Evolutionary conservation across 1,140 invertebrate species (phyloP).

Genomic region (Bombus consobrinus): DNA sequence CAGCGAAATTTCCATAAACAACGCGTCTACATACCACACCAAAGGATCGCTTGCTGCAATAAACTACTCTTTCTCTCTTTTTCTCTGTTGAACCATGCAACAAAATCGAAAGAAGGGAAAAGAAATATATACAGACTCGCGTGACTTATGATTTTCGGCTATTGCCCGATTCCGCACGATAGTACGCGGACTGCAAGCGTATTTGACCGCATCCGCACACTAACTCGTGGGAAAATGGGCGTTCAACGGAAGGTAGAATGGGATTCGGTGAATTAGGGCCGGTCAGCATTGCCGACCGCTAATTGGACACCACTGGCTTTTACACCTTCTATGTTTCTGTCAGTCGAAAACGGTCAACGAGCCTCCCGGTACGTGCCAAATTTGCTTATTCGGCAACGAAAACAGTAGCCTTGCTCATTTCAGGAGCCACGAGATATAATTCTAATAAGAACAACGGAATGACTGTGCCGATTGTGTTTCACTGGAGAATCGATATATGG

Average conservation of each 20-base stretch:
- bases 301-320: slow-evolving; percentile 72
- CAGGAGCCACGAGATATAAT: background rate
- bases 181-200: too few relatives aligned
- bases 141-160: slow-evolving; percentile 9
- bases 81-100: background rate
- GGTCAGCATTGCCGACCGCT: slow-evolving; percentile 53
- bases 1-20: slow-evolving; percentile 28
- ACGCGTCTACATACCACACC: background rate
- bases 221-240: slow-evolving; percentile 7
- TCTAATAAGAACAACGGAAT: background rate
- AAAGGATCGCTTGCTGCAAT: background rate
- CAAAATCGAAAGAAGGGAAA: too few relatives aligned
- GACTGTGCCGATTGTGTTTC: too few relatives aligned
- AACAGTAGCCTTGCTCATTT: slow-evolving; percentile 15
- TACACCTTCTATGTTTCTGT: slow-evolving; percentile 64
- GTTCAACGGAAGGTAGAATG: slow-evolving; percentile 28
- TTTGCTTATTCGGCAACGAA: slow-evolving; percentile 64
- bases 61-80: background rate
- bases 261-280: slow-evolving; percentile 62
- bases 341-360: slow-evolving; percentile 44
- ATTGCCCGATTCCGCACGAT: background rate
- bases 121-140: background rate
- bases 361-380: slow-evolving; percentile 36
- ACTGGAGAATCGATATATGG: too few relatives aligned
- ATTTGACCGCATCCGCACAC: background rate